Base-by-base conservation (phyloP, 2,113 vertebrate genomes). In the Nothobranchius furzeri region DNA sequence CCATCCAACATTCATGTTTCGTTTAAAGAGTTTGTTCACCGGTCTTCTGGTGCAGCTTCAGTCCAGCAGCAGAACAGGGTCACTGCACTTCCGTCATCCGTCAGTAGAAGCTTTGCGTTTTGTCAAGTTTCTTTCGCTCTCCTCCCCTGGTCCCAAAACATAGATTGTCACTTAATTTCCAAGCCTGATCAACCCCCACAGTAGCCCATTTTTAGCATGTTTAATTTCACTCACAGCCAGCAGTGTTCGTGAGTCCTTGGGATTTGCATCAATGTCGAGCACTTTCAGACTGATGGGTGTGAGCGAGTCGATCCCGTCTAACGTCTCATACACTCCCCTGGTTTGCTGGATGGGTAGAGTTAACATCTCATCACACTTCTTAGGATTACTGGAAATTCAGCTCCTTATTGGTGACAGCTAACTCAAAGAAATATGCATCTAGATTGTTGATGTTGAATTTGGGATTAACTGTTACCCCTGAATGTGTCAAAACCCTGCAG, bases 241-340 rank as follows among this genome's bases (percentile, higher is more conserved):
- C 68, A 73, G 61, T 64, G 48, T 76, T 76, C 70, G 64, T 55
- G 55, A 78, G 67, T 84, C 72, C 60, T 71, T 87, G 82, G 86
- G 86, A 87, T 83, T 88, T 81, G 53, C 77, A 61, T 87, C 71
- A 80, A 54, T 83, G 85, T 86, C 75, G 61, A 67, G 51, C 63
- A 30, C 30, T 72, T 43, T 11, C 65, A 61, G 64, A 57, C 0
- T 56, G 55, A 60, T 67, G 75, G 76, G 67, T 74, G 50, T 57
- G 56, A 76, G 68, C 70, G 37, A 78, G 73, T 63, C 40, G 65
- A 83, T 69, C 71, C 57, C 61, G 62, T 79, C 75, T 77, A 48
- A 71, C 58, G 0, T 77, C 79, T 84, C 76, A 74, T 70, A 81
- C 58, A 69, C 10, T 51, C 60, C 73, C 57, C 45, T 68, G 60